These are phyloP conservation scores for Dendrocincla fuliginosa DNA, from an alignment of 2,797 vertebrate species.

Conservation along the genomic window DNA sequence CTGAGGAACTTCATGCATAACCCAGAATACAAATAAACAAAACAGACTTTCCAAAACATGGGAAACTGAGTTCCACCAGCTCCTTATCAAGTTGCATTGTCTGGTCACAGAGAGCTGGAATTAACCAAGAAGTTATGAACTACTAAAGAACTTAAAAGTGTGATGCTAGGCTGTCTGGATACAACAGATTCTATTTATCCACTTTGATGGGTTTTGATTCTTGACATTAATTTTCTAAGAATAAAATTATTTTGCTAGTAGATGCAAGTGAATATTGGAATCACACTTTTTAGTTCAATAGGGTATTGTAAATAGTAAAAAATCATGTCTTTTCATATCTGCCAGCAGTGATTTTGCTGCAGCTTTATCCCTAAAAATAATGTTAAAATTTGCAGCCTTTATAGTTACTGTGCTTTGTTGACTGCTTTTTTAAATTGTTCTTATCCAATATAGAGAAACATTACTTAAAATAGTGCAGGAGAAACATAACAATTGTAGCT, in stretches of 20 bases:
- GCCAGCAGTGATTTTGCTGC: not conserved
- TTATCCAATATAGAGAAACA: not conserved
- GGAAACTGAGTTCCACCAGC: not conserved
- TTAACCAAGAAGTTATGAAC: not conserved
- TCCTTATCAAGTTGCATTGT: not conserved
- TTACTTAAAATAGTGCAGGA: not conserved
- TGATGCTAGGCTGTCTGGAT: not conserved
- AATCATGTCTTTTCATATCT: not conserved
- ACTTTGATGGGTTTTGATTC: not conserved
- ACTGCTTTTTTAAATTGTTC: not conserved
- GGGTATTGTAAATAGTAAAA: not conserved
- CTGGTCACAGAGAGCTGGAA: constrained; percentile 2
- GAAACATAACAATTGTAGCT: not conserved
- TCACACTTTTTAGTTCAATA: not conserved
- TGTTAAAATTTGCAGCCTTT: not conserved
- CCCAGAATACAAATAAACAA: not conserved
- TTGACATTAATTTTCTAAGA: not conserved
- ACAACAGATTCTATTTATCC: not conserved
- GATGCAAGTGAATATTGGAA: not conserved
- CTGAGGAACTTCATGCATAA: not conserved
- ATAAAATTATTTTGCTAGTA: not conserved
- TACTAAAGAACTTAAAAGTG: not conserved
- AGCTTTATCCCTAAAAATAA: not conserved
- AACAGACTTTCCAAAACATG: not conserved
- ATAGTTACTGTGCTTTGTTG: constrained; percentile 15